Conservation (phyloP, 37 sponge, comb jelly and placozoan genomes). For the Amphimedon queenslandica region DNA sequence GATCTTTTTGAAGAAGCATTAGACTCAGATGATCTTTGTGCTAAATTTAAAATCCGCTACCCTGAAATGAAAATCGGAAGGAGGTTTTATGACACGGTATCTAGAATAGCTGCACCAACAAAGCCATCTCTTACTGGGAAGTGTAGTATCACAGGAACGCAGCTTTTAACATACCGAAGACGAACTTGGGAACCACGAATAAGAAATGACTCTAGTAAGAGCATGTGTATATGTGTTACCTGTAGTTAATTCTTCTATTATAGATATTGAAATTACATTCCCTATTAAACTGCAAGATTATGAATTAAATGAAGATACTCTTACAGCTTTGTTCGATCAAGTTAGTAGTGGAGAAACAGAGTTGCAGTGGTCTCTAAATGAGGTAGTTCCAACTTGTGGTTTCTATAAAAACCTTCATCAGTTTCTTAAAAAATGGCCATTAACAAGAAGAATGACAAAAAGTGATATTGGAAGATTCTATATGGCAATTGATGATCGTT, state of each 20-base stretch:
- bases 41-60: slow-evolving; percentile 16
- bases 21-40: slow-evolving; percentile 14
- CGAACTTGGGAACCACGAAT: not conserved
- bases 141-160: not conserved
- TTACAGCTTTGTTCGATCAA: slow-evolving; percentile 6
- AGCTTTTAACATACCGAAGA: not conserved
- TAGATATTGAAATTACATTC: not conserved
- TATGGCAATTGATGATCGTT: slow-evolving; percentile 18
- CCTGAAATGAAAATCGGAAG: slow-evolving; percentile 4
- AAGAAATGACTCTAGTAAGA: not conserved
- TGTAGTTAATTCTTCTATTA: too few relatives aligned
- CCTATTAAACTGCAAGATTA: slow-evolving; percentile 11
- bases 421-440: slow-evolving; percentile 32
- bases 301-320: slow-evolving; percentile 10
- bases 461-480: slow-evolving; percentile 22
- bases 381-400: not conserved
- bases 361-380: slow-evolving; percentile 2
- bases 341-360: not conserved
- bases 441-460: slow-evolving; percentile 11
- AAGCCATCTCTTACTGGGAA: not conserved
- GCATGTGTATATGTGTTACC: too few relatives aligned
- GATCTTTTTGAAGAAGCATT: not conserved
- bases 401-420: slow-evolving; percentile 33
- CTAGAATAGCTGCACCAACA: slow-evolving; percentile 17
- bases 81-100: slow-evolving; percentile 10